Evolutionary conservation across 2,797 vertebrate genomes (phyloP), one percentile per base, ranked within the genome.

Genomic region (Muscicapa striata): DNA sequence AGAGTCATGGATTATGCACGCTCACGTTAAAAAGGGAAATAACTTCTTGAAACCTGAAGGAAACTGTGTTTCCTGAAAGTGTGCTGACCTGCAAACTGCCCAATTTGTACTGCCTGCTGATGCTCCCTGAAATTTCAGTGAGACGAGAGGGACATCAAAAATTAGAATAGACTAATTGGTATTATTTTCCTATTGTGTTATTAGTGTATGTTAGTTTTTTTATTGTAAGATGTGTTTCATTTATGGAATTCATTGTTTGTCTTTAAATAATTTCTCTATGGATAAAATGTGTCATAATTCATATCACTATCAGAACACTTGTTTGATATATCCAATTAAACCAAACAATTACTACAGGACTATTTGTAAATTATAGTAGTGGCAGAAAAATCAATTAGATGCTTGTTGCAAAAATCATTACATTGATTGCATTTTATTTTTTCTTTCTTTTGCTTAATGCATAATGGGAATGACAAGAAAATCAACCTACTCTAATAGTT

Each of bases 371-470:
- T 94, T 77, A 67, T 22, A 55, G 38, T 14, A 61, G 61, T 3
- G 8, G 75, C 84, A 93, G 79, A 77, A 96, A 92, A 94, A 94
- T 94, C 86, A 68, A 70, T 95, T 89, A 70, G 41, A 40, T 61
- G 48, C 49, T 94, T 90, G 75, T 90, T 90, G 49, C 49, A 90
- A 89, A 92, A 90, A 82, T 84, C 55, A 49, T 87, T 82, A 49
- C 63, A 63, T 80, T 43, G 59, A 63, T 70, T 92, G 69, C 8
- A 27, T 84, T 90, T 86, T 55, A 40, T 49, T 79, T 94, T 90
- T 95, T 69, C n/a, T 73, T 89, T 77, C 38, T 69, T 91, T 84
- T 73, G 23, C 36, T 79, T 93, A 69, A 55, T 84, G 12, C 22
- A 63, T 48, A 93, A 78, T 6, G 30, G 45, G 36, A 38, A 45